Conservation (phyloP, 2,888 invertebrate species). For the Ochropleura leucogaster region DNA sequence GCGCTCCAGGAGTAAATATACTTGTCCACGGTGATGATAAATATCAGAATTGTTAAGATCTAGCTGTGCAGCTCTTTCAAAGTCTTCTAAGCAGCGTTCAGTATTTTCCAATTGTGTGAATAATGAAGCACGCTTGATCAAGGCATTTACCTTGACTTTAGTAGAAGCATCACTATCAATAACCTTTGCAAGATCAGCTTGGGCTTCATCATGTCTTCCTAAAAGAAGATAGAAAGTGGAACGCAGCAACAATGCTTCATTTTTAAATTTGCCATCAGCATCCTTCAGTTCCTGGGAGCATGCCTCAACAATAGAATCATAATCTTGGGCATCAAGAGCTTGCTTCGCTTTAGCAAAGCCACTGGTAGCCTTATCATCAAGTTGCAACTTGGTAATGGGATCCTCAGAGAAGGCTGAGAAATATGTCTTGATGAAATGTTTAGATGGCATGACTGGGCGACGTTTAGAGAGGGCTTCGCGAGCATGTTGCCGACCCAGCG, state of each 20-base stretch:
- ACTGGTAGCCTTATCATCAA: conserved; percentile 84
- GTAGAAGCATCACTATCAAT: conserved; percentile 92
- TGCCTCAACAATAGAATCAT: conserved; percentile 94
- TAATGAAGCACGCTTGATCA: conserved; percentile 96
- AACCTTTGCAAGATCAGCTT: conserved; percentile 93
- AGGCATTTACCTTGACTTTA: conserved; percentile 94
- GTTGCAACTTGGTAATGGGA: conserved; percentile 92
- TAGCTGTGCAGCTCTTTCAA: conserved; percentile 93
- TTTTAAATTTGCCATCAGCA: conserved; percentile 91
- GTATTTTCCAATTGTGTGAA: conserved; percentile 94
- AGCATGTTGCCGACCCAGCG: conserved; percentile 94
- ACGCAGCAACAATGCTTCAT: conserved; percentile 94
- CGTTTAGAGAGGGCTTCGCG: conserved; percentile 93
- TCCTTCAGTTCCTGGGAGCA: conserved; percentile 94
- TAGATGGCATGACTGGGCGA: conserved; percentile 95
- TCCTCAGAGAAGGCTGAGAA: conserved; percentile 97
- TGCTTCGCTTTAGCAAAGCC: conserved; percentile 94
- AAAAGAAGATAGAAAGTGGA: conserved; percentile 95
- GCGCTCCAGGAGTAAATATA: conserved; percentile 95
- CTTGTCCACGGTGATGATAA: conserved; percentile 97
- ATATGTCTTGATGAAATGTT: conserved; percentile 96
- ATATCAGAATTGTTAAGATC: conserved; percentile 96
- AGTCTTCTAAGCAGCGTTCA: conserved; percentile 94
- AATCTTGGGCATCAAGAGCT: conserved; percentile 93
- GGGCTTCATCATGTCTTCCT: conserved; percentile 94